Base-by-base conservation (phyloP, 2,888 invertebrate genomes). In the Odiellus spinosus region DNA sequence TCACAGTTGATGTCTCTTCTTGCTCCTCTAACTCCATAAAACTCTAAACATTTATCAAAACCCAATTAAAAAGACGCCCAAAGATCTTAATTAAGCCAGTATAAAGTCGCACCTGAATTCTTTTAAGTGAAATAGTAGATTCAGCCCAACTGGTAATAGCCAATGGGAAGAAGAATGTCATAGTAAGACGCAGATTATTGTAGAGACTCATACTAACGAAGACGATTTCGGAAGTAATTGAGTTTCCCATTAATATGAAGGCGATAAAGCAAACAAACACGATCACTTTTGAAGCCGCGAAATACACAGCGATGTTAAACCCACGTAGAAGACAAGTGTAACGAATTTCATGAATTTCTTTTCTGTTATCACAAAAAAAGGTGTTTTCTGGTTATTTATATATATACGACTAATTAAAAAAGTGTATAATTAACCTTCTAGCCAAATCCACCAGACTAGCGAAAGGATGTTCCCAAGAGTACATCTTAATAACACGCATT, bases 401-500 rank as follows among this genome's bases (percentile, higher is more conserved):
- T n/a, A n/a, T n/a, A n/a, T n/a, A n/a, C n/a, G n/a, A n/a, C n/a
- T n/a, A n/a, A n/a, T n/a, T 75, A 59, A 90, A 63, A 46, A 4
- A 26, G n/a, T n/a, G n/a, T n/a, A n/a, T n/a, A n/a, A n/a, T n/a
- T n/a, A n/a, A 77, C 68, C 75, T 75, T 59, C 91, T 70, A 1
- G 84, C 80, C 44, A 75, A 64, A 8, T 77, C 75, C 2, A 93
- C 80, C n/a, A 88, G 74, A 53, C 78, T 74, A 50, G 82, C 80
- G 61, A 93, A 91, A 0, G 88, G 84, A 57, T 78, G 80, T 64
- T 93, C 93, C 73, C 93, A 93, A 3, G 88, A 84, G 63, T 91
- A 93, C 88, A 93, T 91, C 72, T 93, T 93, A 54, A 93, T 85
- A 2, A 91, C 86, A 70, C 88, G 80, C 68, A 96, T 88, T 42